A percentile compares a stretch with the other conserved stretches of the same genome.
Evolutionary conservation across 2,113 vertebrate species (phyloP).

Genomic region (Megaptera novaeangliae): DNA sequence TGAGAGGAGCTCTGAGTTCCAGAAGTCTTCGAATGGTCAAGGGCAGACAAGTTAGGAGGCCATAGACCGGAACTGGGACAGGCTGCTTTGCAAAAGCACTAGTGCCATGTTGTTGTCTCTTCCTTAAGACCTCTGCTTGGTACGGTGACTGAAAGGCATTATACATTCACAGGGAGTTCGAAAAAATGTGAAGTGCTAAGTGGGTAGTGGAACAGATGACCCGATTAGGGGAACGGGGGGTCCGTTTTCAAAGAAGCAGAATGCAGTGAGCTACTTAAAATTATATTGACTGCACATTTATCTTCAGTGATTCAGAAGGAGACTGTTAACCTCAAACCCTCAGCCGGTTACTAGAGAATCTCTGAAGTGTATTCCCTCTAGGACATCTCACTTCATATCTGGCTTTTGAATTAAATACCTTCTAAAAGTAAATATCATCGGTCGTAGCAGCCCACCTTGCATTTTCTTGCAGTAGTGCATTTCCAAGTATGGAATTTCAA

Average conservation of each 20-base stretch:
- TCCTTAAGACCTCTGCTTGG: neutral
- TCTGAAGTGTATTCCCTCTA: neutral
- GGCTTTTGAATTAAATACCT: constrained; percentile 17
- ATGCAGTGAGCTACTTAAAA: neutral
- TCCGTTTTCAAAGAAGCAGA: neutral
- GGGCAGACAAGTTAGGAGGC: neutral
- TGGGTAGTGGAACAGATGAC: neutral
- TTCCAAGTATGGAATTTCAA: constrained; percentile 13
- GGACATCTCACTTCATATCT: neutral
- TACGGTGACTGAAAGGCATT: neutral
- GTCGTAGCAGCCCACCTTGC: neutral
- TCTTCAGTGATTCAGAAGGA: neutral
- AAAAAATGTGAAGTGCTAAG: neutral
- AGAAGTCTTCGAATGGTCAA: neutral
- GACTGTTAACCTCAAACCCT: neutral
- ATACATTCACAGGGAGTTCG: neutral
- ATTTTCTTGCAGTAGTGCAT: neutral
- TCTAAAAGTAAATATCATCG: neutral
- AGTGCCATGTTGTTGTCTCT: neutral
- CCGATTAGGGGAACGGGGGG: neutral
- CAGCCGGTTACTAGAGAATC: neutral
- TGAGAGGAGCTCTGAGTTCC: neutral
- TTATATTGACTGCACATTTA: neutral
- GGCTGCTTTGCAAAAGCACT: neutral
- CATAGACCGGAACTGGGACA: neutral